phyloP scores from a whole-genome alignment of 2,888 invertebrate species.

The Mycalesis mineus region DNA sequence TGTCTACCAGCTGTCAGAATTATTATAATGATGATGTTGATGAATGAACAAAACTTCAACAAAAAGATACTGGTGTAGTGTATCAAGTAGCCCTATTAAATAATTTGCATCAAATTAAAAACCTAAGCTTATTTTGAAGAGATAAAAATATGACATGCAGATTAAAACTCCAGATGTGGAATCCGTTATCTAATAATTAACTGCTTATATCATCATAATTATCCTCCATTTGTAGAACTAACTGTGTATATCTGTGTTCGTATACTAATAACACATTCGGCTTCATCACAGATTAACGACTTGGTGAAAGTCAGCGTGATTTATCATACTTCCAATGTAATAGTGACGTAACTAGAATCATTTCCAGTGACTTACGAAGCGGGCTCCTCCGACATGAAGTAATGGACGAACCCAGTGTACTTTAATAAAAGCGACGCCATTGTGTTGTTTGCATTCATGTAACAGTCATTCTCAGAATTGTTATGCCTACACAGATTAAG shows the following conservation, averaged over 20 bases:
- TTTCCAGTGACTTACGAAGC: conserved; percentile 29
- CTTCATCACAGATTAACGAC: conserved; percentile 31
- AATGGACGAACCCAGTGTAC: conserved; percentile 28
- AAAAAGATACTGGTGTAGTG: no score
- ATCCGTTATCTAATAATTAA: conserved; percentile 9
- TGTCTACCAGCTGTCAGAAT: no score
- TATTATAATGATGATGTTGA: no score
- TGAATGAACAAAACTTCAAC: no score
- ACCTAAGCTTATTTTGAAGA: no score
- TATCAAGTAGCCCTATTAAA: no score
- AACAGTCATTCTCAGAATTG: conserved; percentile 35
- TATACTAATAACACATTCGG: conserved; percentile 29
- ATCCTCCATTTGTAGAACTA: conserved; percentile 18
- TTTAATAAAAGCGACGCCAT: conserved; percentile 33
- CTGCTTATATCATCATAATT: conserved; percentile 15
- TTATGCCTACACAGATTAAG: conserved; percentile 33
- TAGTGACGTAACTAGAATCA: conserved; percentile 34
- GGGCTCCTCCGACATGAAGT: conserved; percentile 27
- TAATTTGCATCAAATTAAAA: no score
- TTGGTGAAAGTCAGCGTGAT: conserved; percentile 35
- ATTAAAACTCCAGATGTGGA: neutral
- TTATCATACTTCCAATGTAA: conserved; percentile 32
- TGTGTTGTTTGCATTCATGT: conserved; percentile 32
- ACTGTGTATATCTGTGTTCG: conserved; percentile 14
- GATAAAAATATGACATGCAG: neutral